Evolutionary conservation across 1,140 invertebrate genomes (phyloP).

Genomic region (Trichogramma pretiosum): DNA sequence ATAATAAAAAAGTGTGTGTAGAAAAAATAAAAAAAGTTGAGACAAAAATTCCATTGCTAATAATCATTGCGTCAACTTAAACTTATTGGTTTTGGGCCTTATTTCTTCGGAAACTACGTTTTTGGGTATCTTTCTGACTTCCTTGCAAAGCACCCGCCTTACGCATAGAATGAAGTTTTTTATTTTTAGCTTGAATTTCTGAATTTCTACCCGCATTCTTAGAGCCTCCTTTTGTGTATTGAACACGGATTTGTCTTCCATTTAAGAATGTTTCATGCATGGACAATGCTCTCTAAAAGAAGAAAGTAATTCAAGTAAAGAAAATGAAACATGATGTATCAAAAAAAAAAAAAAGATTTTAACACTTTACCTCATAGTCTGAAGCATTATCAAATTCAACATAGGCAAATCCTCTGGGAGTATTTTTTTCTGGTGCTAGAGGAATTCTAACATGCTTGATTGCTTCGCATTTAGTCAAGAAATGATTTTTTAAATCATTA

Average conservation of each 20-base stretch:
- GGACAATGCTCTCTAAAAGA: conserved; percentile 44
- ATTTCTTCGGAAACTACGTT: conserved; percentile 11
- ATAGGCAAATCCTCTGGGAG: conserved; percentile 41
- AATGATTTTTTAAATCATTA: conserved; percentile 43
- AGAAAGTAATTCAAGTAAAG: conserved; percentile 13
- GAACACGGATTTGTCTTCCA: conserved; percentile 41
- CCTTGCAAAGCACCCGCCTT: conserved; percentile 39
- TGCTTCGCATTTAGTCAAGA: conserved; percentile 37
- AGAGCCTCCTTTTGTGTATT: conserved; percentile 36
- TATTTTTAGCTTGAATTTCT: conserved; percentile 40
- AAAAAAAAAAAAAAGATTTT: not conserved
- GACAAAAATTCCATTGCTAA: too few relatives aligned
- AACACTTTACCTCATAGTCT: conserved; percentile 41
- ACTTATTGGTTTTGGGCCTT: not conserved
- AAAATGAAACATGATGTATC: not conserved
- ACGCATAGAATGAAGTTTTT: conserved; percentile 41
- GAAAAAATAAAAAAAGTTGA: too few relatives aligned
- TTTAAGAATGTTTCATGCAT: conserved; percentile 41
- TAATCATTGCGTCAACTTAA: too few relatives aligned
- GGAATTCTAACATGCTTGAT: conserved; percentile 41
- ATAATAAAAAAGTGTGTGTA: too few relatives aligned
- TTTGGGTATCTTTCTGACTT: conserved; percentile 21
- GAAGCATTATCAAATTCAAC: conserved; percentile 38
- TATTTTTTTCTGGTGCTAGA: conserved; percentile 29
- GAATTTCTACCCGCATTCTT: conserved; percentile 34